Evolutionary conservation across 2,888 invertebrate genomes (phyloP), one percentile per base, ranked within the genome.

Genomic region (Platerodrilus igneus): DNA sequence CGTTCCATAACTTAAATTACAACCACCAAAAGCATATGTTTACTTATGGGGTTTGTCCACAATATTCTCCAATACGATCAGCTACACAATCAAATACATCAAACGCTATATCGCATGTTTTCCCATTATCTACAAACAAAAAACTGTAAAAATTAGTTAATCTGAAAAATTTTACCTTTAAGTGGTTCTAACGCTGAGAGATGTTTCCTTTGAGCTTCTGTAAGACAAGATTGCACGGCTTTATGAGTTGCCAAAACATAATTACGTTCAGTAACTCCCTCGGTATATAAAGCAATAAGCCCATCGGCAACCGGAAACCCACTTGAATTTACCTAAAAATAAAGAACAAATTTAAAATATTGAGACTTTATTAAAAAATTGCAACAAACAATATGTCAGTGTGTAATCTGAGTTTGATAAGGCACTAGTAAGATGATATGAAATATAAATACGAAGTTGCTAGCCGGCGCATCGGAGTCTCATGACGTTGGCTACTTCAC

Each of bases 81-180:
- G 85, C 84, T 50, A 86, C 81, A 60, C 86, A 86, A 60, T 86
- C 84, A 63, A 86, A 86, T 36, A 83, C 80, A 64, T 85, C 82
- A 63, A 83, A 86, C 1, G 86, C 83, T 26, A 85, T 69, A 58
- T 85, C 83, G 56, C 86, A 86, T 56, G 80, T 80, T 56, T 78
- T 78, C 7, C 81, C 82, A 50, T 77, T 78, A 59, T 79, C 81
- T 81, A 72, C 25, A 74, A 76, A 56, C 43, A 48, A 48, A 50
- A 40, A 46, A 45, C 32, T 23, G 25, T 21, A 16, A 31, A 11
- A 37, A 45, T 32, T 33, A 31, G 9, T n/a, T 16, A 32, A 29
- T 31, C 8, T 17, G 16, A 17, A n/a, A n/a, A n/a, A n/a, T n/a
- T 23, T 45, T 56, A 66, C 64, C 62, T 50, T 61, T 49, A 21